These are phyloP conservation scores for Daboia siamensis DNA, from an alignment of 2,113 vertebrate species.

Conservation along the genomic window DNA sequence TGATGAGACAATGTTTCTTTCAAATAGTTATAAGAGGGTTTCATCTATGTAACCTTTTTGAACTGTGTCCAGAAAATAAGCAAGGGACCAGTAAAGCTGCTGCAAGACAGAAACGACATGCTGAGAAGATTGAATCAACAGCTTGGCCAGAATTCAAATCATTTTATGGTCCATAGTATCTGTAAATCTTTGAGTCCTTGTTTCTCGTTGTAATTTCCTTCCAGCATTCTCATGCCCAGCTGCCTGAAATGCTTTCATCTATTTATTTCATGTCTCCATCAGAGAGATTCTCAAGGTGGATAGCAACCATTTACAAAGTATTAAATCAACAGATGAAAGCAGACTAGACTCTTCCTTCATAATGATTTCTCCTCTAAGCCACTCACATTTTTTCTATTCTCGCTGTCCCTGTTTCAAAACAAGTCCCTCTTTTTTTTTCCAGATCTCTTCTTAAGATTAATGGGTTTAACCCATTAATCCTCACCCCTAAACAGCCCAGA, in stretches of 20 bases:
- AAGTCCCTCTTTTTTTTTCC: neutral
- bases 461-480: neutral
- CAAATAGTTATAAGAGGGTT: neutral
- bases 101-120: neutral
- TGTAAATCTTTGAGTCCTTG: neutral
- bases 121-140: neutral
- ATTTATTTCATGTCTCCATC: neutral
- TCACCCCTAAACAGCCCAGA: too few relatives aligned
- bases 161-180: neutral
- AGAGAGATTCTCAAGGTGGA: neutral
- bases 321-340: neutral
- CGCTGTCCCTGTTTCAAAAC: neutral
- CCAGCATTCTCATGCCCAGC: neutral
- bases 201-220: neutral
- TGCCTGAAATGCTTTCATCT: neutral
- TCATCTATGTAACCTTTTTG: neutral
- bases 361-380: neutral
- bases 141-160: neutral
- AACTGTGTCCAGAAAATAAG: neutral
- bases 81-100: neutral
- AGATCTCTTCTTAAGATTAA: neutral
- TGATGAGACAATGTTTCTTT: neutral
- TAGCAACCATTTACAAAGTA: neutral
- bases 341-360: neutral
- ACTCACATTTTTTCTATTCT: neutral